phyloP scores from a whole-genome alignment of 2,797 vertebrate species.

The Chelonia mydas region DNA sequence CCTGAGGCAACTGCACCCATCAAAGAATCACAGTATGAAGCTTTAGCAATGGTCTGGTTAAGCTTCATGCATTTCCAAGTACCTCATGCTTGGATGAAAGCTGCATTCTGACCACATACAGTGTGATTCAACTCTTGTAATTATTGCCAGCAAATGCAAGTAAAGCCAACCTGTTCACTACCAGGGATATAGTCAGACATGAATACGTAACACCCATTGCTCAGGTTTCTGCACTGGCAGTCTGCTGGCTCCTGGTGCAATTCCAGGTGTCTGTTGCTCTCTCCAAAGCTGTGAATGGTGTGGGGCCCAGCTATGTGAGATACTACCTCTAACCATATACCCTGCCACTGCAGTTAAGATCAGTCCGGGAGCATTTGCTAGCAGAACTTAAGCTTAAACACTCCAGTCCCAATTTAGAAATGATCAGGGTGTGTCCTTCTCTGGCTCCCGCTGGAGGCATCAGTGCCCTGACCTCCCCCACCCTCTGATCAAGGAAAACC shows the following conservation, averaged over 20 bases:
- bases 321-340: neutral
- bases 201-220: fast-evolving
- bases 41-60: neutral
- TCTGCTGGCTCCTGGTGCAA: no score
- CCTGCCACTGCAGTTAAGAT: neutral
- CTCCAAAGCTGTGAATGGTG: neutral
- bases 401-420: no score
- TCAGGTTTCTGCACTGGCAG: neutral
- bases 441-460: no score
- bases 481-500: no score
- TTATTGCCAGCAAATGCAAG: neutral
- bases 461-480: no score
- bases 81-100: neutral
- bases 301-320: neutral
- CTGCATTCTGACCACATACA: neutral
- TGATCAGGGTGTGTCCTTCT: no score
- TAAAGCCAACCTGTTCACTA: neutral
- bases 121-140: neutral
- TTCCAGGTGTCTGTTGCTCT: no score
- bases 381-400: neutral
- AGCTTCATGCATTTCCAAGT: neutral
- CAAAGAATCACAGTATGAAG: neutral
- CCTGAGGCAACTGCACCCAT: neutral
- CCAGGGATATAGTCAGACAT: neutral
- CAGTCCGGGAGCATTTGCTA: neutral